Evolutionary conservation across 30 jellyfish, hydroid and myxozoan species (phyloP), one percentile per base, ranked within the genome.

Genomic region (Hydractinia symbiolongicarpus): DNA sequence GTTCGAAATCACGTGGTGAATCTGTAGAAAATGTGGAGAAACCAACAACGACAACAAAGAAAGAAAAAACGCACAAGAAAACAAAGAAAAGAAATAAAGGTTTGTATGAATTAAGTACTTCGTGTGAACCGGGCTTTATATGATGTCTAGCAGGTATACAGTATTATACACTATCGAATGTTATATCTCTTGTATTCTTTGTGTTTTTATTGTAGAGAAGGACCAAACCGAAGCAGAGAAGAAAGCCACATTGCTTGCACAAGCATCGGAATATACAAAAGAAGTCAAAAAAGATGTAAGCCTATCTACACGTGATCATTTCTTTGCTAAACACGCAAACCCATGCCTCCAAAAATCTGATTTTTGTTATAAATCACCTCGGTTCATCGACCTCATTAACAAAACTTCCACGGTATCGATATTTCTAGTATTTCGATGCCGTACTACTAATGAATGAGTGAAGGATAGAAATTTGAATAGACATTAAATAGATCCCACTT

Each of bases 211-310:
- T 77, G 61, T 77, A 77, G 50, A 9, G 88, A 81, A 81, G 55
- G 54, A 70, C 11, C 88, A 83, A 83, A 72, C 78, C 15, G 95
- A 79, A 68, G 93, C 76, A 52, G 88, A 85, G 50, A 21, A 54
- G 52, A 79, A 78, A 64, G 95, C 91, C n/a, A 85, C 95, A 5
- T 67, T 85, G 55, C 86, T 85, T 8, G 90, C 95, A 4, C 95
- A 85, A 67, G 95, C 95, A 8, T 83, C 91, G 50, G 82, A 81
- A 56, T 69, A 21, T 16, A 56, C 95, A 9, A 85, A 85, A 54
- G 83, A 79, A 61, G 83, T 62, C 10, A 58, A 79, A 67, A 66
- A 79, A 66, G 87, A 55, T 60, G 85, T 77, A 11, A 6, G 76
- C 8, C n/a, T 20, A 15, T 13, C 70, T 13, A 13, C 20, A 60